Percentiles rank a stretch among this genome's conserved stretches.
Conservation (phyloP, 2,888 invertebrate genomes). For the Sarcophaga subvicina region DNA sequence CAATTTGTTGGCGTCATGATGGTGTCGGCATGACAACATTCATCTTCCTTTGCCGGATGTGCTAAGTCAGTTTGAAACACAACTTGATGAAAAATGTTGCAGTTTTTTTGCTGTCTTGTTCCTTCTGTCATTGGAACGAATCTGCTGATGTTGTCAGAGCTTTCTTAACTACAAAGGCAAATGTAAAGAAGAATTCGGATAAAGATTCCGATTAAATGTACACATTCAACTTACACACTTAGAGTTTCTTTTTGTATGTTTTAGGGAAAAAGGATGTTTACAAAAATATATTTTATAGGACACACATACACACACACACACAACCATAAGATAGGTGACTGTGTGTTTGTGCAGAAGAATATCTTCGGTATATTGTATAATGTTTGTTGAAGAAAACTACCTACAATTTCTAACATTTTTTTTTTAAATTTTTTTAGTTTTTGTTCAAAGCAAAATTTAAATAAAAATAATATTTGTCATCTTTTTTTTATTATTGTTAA, state of each 20-base stretch:
- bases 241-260: background rate
- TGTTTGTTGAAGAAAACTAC: constrained; percentile 54
- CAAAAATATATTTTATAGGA: constrained; percentile 60
- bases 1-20: constrained; percentile 77
- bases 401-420: constrained; percentile 36
- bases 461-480: constrained; percentile 61
- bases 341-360: background rate
- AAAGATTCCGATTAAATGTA: background rate
- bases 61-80: constrained; percentile 72
- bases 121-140: constrained; percentile 24
- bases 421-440: constrained; percentile 6
- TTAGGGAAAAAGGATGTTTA: constrained; percentile 59
- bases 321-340: background rate
- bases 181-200: constrained; percentile 18
- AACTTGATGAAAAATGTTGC: constrained; percentile 70
- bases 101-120: constrained; percentile 51
- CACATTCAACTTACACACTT: background rate
- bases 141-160: constrained; percentile 56
- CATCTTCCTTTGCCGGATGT: constrained; percentile 80
- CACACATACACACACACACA: background rate
- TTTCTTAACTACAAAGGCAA: constrained; percentile 37
- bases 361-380: constrained; percentile 10
- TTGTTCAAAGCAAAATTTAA: constrained; percentile 47
- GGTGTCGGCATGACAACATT: constrained; percentile 79
- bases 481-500: constrained; percentile 34